These are phyloP conservation scores for Pseudolaguvia tuberculata DNA, from an alignment of 2,113 vertebrate genomes.

Conservation along the genomic window DNA sequence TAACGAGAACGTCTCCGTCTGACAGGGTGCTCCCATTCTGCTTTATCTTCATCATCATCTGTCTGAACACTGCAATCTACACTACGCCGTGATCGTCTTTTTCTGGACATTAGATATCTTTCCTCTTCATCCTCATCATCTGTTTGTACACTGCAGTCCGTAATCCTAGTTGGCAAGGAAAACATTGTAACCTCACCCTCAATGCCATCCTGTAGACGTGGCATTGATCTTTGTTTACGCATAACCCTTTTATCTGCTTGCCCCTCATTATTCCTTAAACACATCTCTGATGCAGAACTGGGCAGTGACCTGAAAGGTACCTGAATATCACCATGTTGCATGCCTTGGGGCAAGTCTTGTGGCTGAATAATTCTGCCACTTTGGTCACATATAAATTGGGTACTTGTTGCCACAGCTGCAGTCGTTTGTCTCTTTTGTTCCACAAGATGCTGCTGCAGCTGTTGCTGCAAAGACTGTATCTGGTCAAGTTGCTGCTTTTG, in stretches of 20 bases:
- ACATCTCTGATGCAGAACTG: conserved; percentile 89
- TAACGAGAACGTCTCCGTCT: conserved; percentile 83
- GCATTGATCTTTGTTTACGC: conserved; percentile 94
- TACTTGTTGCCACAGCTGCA: conserved; percentile 63
- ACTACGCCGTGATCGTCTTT: conserved; percentile 79
- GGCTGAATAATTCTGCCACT: conserved; percentile 59
- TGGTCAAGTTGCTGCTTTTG: conserved; percentile 95
- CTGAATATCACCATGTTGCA: conserved; percentile 68
- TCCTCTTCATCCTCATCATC: conserved; percentile 92
- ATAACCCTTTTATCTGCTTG: conserved; percentile 76
- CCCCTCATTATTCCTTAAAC: conserved; percentile 79
- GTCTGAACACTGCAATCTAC: conserved; percentile 94
- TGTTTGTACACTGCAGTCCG: conserved; percentile 92
- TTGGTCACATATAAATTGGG: conserved; percentile 56
- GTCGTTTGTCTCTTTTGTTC: conserved; percentile 92
- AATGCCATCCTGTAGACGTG: conserved; percentile 78
- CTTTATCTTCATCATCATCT: conserved; percentile 90
- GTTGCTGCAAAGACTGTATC: conserved; percentile 94
- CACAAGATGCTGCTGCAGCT: conserved; percentile 92
- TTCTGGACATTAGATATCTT: conserved; percentile 79
- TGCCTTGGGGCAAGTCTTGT: conserved; percentile 69
- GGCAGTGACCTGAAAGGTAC: conserved; percentile 73
- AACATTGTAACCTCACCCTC: conserved; percentile 73
- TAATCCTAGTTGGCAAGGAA: conserved; percentile 73
- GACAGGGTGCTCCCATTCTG: conserved; percentile 86